These are phyloP conservation scores for Isaurus tuberculatus DNA, from an alignment of 92 coral and sea anemone genomes.

Conservation along the genomic window DNA sequence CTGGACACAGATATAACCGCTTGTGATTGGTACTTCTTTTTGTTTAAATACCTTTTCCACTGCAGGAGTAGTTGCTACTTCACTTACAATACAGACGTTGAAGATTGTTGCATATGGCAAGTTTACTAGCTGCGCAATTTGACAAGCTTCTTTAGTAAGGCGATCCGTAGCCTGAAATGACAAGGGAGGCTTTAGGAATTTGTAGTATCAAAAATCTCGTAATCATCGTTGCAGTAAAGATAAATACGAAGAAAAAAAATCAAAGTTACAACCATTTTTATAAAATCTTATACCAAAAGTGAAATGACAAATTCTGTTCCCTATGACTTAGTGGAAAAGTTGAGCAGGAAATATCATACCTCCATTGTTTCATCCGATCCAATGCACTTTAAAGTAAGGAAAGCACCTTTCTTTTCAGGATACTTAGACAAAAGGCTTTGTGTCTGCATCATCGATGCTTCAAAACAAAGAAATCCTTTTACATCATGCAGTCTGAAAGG, in stretches of 20 bases:
- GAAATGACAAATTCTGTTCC: no score
- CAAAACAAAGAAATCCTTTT: background rate
- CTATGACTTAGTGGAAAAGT: no score
- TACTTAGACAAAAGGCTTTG: background rate
- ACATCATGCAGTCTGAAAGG: background rate
- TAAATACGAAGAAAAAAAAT: no score
- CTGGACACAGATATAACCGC: background rate
- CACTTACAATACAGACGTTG: slow-evolving; percentile 11
- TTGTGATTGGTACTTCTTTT: background rate
- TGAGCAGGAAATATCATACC: background rate
- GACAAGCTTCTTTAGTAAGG: slow-evolving; percentile 1
- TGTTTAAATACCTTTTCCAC: background rate
- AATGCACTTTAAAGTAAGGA: background rate
- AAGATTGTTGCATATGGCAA: background rate
- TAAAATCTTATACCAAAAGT: no score
- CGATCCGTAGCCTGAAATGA: background rate
- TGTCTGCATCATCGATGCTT: background rate
- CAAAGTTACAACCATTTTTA: no score
- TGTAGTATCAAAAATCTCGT: no score
- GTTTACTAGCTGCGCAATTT: background rate
- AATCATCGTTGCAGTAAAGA: no score
- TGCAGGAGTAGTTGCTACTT: background rate
- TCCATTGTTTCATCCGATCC: slow-evolving; percentile 8
- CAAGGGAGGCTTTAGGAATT: background rate
- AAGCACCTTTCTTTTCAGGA: background rate